phyloP scores from a whole-genome alignment of 2,113 vertebrate genomes.

The Ia io region DNA sequence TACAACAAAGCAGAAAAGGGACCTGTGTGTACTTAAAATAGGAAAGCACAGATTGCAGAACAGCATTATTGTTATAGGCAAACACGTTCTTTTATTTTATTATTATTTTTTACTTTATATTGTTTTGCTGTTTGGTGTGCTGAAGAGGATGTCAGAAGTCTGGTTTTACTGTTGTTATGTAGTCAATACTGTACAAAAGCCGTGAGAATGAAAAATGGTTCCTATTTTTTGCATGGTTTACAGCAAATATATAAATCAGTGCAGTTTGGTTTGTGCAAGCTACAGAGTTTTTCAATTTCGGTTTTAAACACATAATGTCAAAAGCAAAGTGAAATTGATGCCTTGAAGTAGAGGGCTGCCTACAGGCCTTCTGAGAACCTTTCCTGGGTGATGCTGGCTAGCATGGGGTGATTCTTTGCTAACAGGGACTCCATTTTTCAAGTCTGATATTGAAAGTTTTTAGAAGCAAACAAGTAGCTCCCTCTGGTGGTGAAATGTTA shows the following conservation, averaged over 20 bases:
- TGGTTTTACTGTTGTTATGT: neutral
- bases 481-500: constrained; percentile 66
- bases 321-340: neutral
- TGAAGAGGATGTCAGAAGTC: neutral
- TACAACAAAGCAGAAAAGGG: neutral
- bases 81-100: neutral
- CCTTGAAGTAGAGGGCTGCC: neutral
- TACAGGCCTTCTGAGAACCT: neutral
- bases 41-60: neutral
- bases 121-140: neutral
- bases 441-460: neutral
- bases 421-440: neutral
- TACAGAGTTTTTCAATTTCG: neutral
- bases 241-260: neutral
- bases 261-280: neutral
- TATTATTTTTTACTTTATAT: neutral
- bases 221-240: neutral
- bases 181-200: neutral
- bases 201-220: neutral
- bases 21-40: neutral
- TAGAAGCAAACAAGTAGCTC: constrained; percentile 32
- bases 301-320: neutral
- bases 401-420: rapidly evolving
- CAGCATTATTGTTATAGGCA: neutral
- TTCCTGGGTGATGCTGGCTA: neutral